These are phyloP conservation scores for Antennarius striatus DNA, from an alignment of 2,113 vertebrate genomes.

Conservation along the genomic window DNA sequence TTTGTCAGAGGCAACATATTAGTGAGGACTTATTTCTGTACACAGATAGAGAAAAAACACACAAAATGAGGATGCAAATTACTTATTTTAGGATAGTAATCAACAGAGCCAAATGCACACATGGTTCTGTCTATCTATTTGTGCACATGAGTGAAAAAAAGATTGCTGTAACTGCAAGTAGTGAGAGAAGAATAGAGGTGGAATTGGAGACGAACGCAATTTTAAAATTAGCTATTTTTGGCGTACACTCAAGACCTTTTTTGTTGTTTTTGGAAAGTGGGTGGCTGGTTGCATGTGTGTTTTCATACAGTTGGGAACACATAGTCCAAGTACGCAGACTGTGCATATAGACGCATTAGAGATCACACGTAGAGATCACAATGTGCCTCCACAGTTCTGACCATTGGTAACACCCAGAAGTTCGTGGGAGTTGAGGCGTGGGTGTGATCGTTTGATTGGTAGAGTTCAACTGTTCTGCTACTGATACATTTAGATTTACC, in stretches of 20 bases:
- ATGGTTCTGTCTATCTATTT: slow-evolving; percentile 18
- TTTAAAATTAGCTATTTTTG: slow-evolving; percentile 56
- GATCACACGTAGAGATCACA: not conserved
- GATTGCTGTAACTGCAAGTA: too few relatives aligned
- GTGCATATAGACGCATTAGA: not conserved
- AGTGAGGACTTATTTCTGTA: not conserved
- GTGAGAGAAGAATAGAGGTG: slow-evolving; percentile 26
- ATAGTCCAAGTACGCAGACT: not conserved
- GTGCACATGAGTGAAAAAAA: slow-evolving; percentile 6
- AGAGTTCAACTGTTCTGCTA: too few relatives aligned
- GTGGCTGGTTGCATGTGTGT: slow-evolving; percentile 35
- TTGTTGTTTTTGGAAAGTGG: slow-evolving; percentile 37
- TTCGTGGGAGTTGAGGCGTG: not conserved
- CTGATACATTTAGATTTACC: too few relatives aligned
- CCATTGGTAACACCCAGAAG: not conserved
- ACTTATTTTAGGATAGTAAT: slow-evolving; percentile 9
- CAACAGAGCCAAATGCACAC: not conserved
- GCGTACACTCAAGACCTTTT: slow-evolving; percentile 37
- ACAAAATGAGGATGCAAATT: slow-evolving; percentile 21
- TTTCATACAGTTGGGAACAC: not conserved
- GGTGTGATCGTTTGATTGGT: too few relatives aligned
- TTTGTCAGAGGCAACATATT: slow-evolving; percentile 6
- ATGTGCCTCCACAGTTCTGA: not conserved
- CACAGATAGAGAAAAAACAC: not conserved
- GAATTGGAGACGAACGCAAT: slow-evolving; percentile 46